Evolutionary conservation across 2,113 vertebrate species (phyloP), one percentile per base, ranked within the genome.

Genomic region (Thamnaconus septentrionalis): DNA sequence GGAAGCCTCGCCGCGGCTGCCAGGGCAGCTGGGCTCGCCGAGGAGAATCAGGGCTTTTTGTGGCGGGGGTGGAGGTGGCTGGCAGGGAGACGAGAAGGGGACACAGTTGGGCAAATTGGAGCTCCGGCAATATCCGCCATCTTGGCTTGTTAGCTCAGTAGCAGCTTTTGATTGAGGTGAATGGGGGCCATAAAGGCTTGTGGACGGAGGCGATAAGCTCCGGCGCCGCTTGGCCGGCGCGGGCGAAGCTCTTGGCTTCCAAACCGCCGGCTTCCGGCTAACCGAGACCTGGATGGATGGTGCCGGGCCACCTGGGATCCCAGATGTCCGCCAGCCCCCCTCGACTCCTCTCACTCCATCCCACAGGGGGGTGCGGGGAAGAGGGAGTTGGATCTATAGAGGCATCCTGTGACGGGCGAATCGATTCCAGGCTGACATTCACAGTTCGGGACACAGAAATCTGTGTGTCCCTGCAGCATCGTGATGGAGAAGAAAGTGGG

Each of bases 91-190:
- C 61, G 69, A 52, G 67, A 61, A 85, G 69, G 69, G 69, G 65
- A 69, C 75, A 64, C 63, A 46, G 74, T 47, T 31, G 73, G 71
- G 71, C 69, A 81, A 83, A 88, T 86, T 84, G 83, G 83, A 89
- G 74, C 73, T 41, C 18, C 70, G 58, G 75, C 64, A 5, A 79
- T 76, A 89, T 87, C 83, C 72, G 79, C 83, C 85, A 88, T 88
- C 70, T 85, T 89, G 84, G 88, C 87, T 77, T 43, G 52, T 81
- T 78, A 84, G 79, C 82, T 90, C 79, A 88, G 82, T 83, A 86
- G 73, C 82, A 76, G 84, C 86, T 88, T 31, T 90, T 89, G 84
- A 90, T 72, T 70, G 81, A 84, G 80, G 82, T 87, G 87, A 89
- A 89, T 86, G 69, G 82, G 18, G 78, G 75, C 71, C 72, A 79